Conservation (phyloP, 2,113 vertebrate genomes). For the Elaphurus davidianus region DNA sequence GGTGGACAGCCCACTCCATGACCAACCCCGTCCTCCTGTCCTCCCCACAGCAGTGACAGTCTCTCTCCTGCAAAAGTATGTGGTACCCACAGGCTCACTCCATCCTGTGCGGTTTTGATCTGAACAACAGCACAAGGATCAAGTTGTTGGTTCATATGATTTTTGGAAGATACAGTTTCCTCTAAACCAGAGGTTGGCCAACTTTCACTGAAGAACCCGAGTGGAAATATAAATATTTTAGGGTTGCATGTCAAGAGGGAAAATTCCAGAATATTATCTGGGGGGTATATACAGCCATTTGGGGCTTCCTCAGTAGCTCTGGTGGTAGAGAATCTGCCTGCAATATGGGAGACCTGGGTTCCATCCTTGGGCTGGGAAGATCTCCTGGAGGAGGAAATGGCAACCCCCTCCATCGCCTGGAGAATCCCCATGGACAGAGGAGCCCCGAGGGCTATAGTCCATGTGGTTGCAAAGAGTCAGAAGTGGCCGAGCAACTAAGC, state of each 20-base stretch:
- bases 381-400: not conserved
- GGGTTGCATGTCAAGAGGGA: not conserved
- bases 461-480: not conserved
- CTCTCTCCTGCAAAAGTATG: not conserved
- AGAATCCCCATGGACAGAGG: not conserved
- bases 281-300: not conserved
- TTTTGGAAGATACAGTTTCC: not conserved
- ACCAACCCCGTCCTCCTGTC: accelerated
- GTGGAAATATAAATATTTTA: not conserved
- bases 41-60: accelerated
- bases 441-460: not conserved
- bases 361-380: not conserved
- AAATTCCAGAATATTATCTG: not conserved
- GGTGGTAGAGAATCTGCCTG: not conserved
- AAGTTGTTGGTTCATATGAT: not conserved
- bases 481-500: not conserved
- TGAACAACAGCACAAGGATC: not conserved
- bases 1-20: not conserved
- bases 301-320: not conserved
- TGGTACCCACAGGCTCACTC: not conserved
- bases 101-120: not conserved
- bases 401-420: not conserved
- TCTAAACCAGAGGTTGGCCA: not conserved
- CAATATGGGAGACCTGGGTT: not conserved
- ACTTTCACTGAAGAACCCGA: not conserved